Conservation (phyloP, 2,113 vertebrate species). For the Lophura nycthemera region DNA sequence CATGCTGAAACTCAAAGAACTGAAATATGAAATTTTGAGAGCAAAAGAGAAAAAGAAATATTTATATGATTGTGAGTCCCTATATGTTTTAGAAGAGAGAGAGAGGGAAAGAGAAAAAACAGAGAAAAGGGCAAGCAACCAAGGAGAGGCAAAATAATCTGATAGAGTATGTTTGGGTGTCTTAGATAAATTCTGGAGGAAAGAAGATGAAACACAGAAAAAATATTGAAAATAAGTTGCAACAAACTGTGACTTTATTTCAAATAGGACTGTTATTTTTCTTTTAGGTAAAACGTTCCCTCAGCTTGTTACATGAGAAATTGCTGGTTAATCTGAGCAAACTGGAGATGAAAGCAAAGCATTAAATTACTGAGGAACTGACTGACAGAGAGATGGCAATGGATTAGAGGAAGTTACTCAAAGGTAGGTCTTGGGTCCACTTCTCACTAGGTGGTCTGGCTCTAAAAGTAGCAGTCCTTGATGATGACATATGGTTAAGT, state of each 20-base stretch:
- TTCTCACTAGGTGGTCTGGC: conserved; percentile 13
- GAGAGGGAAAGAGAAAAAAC: no score
- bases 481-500: background rate
- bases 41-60: background rate
- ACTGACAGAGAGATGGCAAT: conserved; percentile 8
- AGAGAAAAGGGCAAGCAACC: background rate
- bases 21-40: background rate
- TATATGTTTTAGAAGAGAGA: background rate
- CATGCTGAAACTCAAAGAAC: background rate
- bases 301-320: background rate
- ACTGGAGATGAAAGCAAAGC: background rate
- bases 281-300: background rate
- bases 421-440: background rate
- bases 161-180: background rate
- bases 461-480: background rate
- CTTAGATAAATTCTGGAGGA: background rate
- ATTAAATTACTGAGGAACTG: background rate
- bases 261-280: background rate
- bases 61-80: background rate
- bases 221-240: background rate
- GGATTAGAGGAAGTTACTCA: conserved; percentile 10
- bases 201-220: background rate
- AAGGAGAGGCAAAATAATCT: background rate
- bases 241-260: background rate
- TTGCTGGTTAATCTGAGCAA: conserved; percentile 1